Evolutionary conservation across 2,888 invertebrate genomes (phyloP).

Genomic region (Lepidocyrtinus sp.): DNA sequence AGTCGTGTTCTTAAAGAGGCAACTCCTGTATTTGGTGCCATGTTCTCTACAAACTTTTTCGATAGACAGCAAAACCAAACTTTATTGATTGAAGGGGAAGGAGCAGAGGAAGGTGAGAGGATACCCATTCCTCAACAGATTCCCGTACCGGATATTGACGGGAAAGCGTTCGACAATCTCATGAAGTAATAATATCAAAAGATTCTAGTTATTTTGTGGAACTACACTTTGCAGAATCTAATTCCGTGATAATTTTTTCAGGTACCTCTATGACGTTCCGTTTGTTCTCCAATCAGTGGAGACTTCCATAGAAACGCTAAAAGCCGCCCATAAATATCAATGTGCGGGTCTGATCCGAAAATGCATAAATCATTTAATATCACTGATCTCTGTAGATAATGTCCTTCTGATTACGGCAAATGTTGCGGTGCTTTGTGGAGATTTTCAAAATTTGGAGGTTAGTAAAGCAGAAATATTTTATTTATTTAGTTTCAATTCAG

Average conservation of each 20-base stretch:
- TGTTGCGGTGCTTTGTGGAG: slow-evolving; percentile 71
- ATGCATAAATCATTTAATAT: slow-evolving; percentile 80
- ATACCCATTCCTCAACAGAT: slow-evolving; percentile 72
- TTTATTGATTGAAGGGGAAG: background rate
- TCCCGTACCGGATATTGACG: slow-evolving; percentile 76
- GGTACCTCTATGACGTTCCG: slow-evolving; percentile 79
- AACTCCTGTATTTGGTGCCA: slow-evolving; percentile 79
- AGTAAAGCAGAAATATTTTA: background rate
- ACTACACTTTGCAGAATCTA: background rate
- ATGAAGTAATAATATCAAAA: slow-evolving; percentile 73
- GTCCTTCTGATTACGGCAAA: slow-evolving; percentile 79
- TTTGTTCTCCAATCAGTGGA: slow-evolving; percentile 78
- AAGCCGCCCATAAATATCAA: slow-evolving; percentile 83
- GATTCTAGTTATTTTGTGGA: background rate
- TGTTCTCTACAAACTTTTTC: slow-evolving; percentile 75
- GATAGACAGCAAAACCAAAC: slow-evolving; percentile 72
- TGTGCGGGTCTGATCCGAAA: slow-evolving; percentile 80
- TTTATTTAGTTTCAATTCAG: background rate
- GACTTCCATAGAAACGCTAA: slow-evolving; percentile 81
- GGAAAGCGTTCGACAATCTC: slow-evolving; percentile 80
- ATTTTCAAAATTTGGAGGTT: slow-evolving; percentile 68
- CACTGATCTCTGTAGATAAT: slow-evolving; percentile 78
- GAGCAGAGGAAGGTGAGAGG: background rate
- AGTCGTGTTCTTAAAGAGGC: slow-evolving; percentile 78
- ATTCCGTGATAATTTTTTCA: no score